A percentile compares a stretch with the other conserved stretches of the same genome.
Conservation (phyloP, 2,797 vertebrate species). For the Brotogeris chrysoptera region DNA sequence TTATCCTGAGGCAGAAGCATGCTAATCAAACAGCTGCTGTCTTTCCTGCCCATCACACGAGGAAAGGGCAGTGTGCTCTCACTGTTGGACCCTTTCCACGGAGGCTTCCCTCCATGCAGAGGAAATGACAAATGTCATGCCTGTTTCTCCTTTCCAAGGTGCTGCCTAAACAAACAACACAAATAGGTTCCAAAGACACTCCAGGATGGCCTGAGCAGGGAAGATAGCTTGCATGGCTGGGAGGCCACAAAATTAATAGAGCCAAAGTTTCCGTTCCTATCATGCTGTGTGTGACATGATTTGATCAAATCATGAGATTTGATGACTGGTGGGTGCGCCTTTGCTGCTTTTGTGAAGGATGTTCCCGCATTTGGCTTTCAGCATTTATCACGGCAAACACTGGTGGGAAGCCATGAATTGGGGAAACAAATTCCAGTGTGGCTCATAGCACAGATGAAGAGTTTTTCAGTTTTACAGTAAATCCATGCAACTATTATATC, state of each 20-base stretch:
- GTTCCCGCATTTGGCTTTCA: background rate
- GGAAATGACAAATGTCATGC: background rate
- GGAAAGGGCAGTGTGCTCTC: background rate
- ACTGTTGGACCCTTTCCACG: background rate
- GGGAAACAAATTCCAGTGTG: background rate
- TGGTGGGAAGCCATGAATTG: background rate
- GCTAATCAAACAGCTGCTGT: background rate
- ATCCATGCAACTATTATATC: background rate
- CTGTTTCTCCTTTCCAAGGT: background rate
- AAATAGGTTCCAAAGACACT: background rate
- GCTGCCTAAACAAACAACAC: background rate
- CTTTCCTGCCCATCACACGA: fast-evolving
- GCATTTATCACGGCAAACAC: background rate
- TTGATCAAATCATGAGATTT: background rate
- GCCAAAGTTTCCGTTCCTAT: background rate
- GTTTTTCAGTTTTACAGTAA: background rate
- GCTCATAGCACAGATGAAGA: background rate
- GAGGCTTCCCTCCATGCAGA: background rate
- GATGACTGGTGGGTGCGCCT: background rate
- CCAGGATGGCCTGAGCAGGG: background rate
- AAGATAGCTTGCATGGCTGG: background rate
- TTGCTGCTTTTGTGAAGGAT: background rate
- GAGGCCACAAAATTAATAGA: background rate
- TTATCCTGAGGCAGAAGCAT: background rate
- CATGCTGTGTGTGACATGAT: background rate